A percentile compares a stretch with the other conserved stretches of the same genome.
phyloP scores from a whole-genome alignment of 2,888 invertebrate species.

The Plagodis dolabraria region DNA sequence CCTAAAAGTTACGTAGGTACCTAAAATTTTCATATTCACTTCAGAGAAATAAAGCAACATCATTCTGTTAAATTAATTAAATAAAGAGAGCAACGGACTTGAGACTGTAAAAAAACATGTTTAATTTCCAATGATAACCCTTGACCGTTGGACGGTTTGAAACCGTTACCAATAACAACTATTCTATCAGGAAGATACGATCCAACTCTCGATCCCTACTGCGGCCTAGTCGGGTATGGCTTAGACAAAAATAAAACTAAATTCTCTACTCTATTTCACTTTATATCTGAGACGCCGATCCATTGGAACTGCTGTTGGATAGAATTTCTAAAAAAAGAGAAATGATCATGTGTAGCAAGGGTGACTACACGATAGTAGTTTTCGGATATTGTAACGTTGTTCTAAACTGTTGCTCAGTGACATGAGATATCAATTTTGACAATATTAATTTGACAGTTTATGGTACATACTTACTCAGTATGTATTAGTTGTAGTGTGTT shows the following conservation, averaged over 20 bases:
- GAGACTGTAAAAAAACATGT: too few relatives aligned
- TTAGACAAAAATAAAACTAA: conserved; percentile 8
- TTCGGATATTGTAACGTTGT: neutral
- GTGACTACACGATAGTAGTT: neutral
- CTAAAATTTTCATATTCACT: too few relatives aligned
- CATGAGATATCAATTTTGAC: too few relatives aligned
- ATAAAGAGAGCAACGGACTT: too few relatives aligned
- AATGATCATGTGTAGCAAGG: conserved; percentile 6
- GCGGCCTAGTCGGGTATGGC: neutral
- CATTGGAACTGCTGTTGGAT: conserved; percentile 8
- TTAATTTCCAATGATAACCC: conserved; percentile 13
- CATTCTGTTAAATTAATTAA: too few relatives aligned
- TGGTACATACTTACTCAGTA: too few relatives aligned
- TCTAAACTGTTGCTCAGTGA: too few relatives aligned
- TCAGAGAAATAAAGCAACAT: too few relatives aligned
- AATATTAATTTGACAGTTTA: too few relatives aligned
- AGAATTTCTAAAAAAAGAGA: conserved; percentile 5
- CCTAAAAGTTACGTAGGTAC: too few relatives aligned
- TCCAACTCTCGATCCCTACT: conserved; percentile 1
- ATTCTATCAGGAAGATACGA: conserved; percentile 1
- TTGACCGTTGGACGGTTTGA: conserved; percentile 11
- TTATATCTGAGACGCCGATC: conserved; percentile 16
- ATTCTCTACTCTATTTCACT: conserved; percentile 9
- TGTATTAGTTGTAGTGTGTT: too few relatives aligned
- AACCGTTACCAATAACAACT: conserved; percentile 4